Conservation (phyloP, 2,888 invertebrate genomes). For the Pyrrhosoma nymphula region DNA sequence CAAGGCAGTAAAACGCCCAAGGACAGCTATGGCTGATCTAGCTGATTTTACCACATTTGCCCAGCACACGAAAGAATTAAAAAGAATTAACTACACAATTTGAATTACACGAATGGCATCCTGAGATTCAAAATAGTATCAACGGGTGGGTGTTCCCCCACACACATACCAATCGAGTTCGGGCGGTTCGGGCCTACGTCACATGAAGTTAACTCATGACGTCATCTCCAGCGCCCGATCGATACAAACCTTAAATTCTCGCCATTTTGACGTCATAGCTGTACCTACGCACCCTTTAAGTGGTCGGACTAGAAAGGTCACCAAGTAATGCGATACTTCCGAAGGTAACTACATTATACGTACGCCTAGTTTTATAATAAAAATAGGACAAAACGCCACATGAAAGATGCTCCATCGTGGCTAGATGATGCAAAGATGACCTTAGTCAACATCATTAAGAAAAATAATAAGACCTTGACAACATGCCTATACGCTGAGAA, state of each 20-base stretch:
- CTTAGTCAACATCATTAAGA: no score
- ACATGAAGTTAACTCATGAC: slow-evolving; percentile 41
- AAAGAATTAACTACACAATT: background rate
- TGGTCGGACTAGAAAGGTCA: background rate
- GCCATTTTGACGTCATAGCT: slow-evolving; percentile 49
- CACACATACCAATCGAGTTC: background rate
- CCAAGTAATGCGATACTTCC: background rate
- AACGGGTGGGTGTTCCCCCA: background rate
- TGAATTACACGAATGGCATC: background rate
- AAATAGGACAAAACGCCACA: no score
- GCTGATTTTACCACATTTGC: no score
- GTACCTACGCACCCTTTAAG: slow-evolving; percentile 41
- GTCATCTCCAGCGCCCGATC: slow-evolving; percentile 51
- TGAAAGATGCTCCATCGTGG: no score
- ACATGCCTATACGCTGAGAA: no score
- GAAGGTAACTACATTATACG: no score
- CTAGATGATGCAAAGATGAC: no score
- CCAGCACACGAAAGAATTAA: background rate
- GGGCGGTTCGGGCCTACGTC: slow-evolving; percentile 23
- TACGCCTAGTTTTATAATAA: no score
- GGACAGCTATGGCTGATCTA: no score
- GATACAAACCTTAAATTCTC: slow-evolving; percentile 42
- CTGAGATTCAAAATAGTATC: background rate
- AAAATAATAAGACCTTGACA: no score
- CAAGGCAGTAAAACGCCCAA: no score